Conservation (phyloP, 2,113 vertebrate genomes). For the Triplophysa tibetana region DNA sequence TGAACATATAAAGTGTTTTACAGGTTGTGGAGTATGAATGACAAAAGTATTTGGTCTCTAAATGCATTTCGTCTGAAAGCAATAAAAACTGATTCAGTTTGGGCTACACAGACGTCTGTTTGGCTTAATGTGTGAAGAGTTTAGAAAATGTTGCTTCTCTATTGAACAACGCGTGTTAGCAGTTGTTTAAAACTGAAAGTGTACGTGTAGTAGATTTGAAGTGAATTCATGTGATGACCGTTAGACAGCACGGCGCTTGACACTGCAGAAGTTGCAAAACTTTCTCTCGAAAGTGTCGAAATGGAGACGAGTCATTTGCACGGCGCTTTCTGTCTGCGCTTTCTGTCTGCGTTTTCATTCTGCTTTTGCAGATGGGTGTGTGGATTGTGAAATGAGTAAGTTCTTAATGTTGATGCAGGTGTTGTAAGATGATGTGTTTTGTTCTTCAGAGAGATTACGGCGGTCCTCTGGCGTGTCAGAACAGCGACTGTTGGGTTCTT, state of each 20-base stretch:
- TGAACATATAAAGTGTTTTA: too few relatives aligned
- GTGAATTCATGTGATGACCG: too few relatives aligned
- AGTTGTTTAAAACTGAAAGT: too few relatives aligned
- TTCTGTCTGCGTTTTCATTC: not conserved
- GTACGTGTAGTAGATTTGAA: not conserved
- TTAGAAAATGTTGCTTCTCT: too few relatives aligned
- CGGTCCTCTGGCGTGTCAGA: slow-evolving; percentile 89
- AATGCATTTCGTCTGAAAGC: too few relatives aligned
- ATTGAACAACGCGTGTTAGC: too few relatives aligned
- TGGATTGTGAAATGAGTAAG: slow-evolving; percentile 48
- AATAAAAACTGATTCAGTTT: too few relatives aligned
- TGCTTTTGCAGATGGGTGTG: slow-evolving; percentile 23
- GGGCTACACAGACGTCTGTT: too few relatives aligned
- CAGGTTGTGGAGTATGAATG: too few relatives aligned
- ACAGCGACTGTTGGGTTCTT: slow-evolving; percentile 93
- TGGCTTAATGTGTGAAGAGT: too few relatives aligned
- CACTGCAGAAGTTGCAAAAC: not conserved
- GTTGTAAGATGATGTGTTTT: not conserved
- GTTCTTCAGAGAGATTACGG: slow-evolving; percentile 87
- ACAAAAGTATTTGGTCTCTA: too few relatives aligned
- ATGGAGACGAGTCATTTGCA: not conserved
- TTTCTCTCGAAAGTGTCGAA: not conserved
- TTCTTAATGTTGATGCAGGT: slow-evolving; percentile 5
- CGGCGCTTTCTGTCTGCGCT: not conserved
- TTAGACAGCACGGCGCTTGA: not conserved